Conservation (phyloP, 2,113 vertebrate genomes). For the Pygoscelis adeliae region DNA sequence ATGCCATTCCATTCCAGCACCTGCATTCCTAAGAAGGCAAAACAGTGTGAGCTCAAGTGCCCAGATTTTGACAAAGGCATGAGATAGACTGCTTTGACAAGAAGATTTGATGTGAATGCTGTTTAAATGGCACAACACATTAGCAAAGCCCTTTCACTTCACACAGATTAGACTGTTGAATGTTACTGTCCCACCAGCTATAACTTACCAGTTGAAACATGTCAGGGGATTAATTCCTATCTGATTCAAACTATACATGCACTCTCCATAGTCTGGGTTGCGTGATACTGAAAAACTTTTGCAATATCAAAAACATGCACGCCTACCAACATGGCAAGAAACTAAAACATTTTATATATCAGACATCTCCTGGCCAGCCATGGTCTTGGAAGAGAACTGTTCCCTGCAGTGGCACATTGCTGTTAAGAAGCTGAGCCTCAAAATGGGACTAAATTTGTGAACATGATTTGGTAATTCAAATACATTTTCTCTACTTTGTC, state of each 20-base stretch:
- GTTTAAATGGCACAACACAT: background rate
- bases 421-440: background rate
- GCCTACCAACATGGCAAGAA: background rate
- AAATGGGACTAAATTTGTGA: background rate
- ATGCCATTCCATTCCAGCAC: constrained; percentile 97
- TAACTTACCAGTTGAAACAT: constrained; percentile 38
- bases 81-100: background rate
- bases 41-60: background rate
- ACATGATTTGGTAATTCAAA: background rate
- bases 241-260: background rate
- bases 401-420: background rate
- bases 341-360: background rate
- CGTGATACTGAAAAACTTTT: background rate
- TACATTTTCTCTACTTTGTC: background rate
- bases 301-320: constrained; percentile 20
- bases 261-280: background rate
- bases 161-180: background rate
- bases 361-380: background rate
- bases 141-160: constrained; percentile 1
- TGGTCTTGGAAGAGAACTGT: background rate
- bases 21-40: constrained; percentile 90
- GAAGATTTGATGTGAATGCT: background rate
- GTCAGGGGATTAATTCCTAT: background rate
- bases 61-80: background rate
- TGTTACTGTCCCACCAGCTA: background rate